Evolutionary conservation across 2,113 vertebrate species (phyloP).

Genomic region (Myotis lucifugus): DNA sequence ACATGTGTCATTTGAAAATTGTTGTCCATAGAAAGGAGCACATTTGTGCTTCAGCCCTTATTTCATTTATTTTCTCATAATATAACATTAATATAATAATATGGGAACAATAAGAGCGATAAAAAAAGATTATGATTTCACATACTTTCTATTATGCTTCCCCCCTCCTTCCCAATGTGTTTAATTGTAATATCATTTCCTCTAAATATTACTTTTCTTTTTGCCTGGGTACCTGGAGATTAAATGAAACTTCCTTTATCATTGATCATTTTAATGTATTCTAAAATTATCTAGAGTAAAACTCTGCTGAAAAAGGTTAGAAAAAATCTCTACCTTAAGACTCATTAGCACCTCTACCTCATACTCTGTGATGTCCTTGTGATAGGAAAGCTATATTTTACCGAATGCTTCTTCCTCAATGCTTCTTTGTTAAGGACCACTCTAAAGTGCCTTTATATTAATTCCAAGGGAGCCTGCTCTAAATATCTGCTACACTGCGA

Average conservation of each 20-base stretch:
- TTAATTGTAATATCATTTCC: slow-evolving; percentile 8
- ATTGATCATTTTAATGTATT: background rate
- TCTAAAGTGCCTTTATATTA: background rate
- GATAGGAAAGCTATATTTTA: slow-evolving; percentile 29
- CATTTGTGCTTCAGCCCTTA: background rate
- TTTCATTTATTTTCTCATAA: background rate
- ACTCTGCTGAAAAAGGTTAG: background rate
- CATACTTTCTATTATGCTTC: background rate
- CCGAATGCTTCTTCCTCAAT: background rate
- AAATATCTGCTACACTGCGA: background rate
- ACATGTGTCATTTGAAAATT: background rate
- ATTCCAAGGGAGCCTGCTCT: background rate
- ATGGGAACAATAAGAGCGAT: background rate
- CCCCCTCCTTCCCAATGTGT: background rate
- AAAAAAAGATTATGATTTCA: background rate
- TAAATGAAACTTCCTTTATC: background rate
- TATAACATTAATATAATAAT: background rate
- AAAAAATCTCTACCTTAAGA: background rate
- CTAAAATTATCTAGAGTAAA: background rate
- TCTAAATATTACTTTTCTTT: slow-evolving; percentile 7
- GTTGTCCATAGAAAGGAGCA: background rate
- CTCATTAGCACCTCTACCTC: background rate
- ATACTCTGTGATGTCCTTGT: background rate
- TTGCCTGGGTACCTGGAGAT: background rate
- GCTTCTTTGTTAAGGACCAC: background rate